phyloP scores from a whole-genome alignment of 2,888 invertebrate species.

The Microplitis deprimator region DNA sequence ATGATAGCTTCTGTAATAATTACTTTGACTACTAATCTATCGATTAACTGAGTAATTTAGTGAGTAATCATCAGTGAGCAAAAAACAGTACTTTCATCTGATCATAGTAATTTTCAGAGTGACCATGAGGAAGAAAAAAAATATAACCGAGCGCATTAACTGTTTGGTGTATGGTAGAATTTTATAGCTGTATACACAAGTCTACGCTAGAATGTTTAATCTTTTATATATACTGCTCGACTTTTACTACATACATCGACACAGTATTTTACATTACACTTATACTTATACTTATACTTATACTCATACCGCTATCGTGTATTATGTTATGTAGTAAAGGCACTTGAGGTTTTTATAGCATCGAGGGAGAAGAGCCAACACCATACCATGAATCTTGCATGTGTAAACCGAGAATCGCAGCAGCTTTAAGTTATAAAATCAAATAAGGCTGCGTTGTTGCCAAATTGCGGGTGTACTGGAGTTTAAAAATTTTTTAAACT shows the following conservation, averaged over 20 bases:
- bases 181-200: background rate
- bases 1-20: conserved; percentile 14
- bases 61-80: conserved; percentile 13
- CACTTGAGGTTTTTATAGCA: conserved; percentile 41
- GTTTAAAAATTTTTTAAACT: conserved; percentile 1
- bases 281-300: background rate
- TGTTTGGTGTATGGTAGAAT: background rate
- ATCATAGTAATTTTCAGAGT: conserved; percentile 37
- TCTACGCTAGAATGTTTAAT: background rate
- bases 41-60: conserved; percentile 37
- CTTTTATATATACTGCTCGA: conserved; percentile 14
- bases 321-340: conserved; percentile 8
- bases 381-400: conserved; percentile 36
- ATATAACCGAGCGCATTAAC: conserved; percentile 7
- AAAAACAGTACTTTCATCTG: conserved; percentile 20
- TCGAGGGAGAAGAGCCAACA: conserved; percentile 19
- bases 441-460: conserved; percentile 19
- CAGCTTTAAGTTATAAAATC: conserved; percentile 18
- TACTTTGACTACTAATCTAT: conserved; percentile 31
- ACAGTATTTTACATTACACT: background rate
- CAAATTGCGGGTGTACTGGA: conserved; percentile 10
- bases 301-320: conserved; percentile 11
- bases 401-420: conserved; percentile 17
- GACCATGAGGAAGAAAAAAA: conserved; percentile 28
- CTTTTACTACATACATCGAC: conserved; percentile 3